These are phyloP conservation scores for Pica pica DNA, from an alignment of 2,113 vertebrate genomes.

Conservation along the genomic window DNA sequence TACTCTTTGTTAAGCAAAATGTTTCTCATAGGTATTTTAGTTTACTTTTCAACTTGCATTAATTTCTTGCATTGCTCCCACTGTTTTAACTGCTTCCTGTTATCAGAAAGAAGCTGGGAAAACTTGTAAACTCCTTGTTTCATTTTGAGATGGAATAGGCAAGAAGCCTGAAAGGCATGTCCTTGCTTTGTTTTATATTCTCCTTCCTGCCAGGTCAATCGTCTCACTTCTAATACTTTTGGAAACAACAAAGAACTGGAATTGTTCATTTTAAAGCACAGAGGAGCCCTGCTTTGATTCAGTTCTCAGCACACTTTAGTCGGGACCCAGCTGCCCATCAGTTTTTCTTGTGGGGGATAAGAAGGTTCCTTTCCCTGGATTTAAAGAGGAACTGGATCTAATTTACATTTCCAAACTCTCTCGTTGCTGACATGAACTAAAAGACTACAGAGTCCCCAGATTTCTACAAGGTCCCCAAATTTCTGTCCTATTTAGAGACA, in stretches of 20 bases:
- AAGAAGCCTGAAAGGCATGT: neutral
- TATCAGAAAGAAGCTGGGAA: neutral
- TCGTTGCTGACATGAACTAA: neutral
- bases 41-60: neutral
- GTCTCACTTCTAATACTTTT: neutral
- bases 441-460: neutral
- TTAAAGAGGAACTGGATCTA: neutral
- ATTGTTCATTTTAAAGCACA: neutral
- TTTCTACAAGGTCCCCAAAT: neutral
- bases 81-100: neutral
- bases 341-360: neutral
- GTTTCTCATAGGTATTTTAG: neutral
- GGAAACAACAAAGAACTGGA: constrained; percentile 31
- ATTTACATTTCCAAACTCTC: neutral
- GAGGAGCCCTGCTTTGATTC: neutral
- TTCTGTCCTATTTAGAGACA: neutral
- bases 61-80: neutral
- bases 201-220: neutral
- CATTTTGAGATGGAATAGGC: neutral
- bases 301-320: neutral
- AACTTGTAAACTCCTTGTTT: neutral
- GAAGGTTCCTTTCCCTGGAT: neutral
- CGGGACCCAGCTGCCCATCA: neutral
- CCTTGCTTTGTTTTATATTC: neutral
- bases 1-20: neutral